A percentile compares a stretch with the other conserved stretches of the same genome.
phyloP scores from a whole-genome alignment of 2,888 invertebrate species.

The Eilema griseolum region DNA sequence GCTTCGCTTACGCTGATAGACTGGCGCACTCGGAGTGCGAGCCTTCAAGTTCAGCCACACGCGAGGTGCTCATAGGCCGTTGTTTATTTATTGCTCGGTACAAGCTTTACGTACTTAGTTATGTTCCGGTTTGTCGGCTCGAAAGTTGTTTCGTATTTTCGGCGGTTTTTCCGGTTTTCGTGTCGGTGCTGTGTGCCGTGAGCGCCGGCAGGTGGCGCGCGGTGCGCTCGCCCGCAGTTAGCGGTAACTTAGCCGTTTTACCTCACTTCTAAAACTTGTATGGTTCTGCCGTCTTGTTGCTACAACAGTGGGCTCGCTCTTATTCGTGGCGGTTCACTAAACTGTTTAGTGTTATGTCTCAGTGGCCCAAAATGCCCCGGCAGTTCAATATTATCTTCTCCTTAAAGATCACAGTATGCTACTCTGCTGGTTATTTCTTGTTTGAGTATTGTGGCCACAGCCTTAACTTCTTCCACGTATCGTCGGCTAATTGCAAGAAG shows the following conservation, averaged over 20 bases:
- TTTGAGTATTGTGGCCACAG: neutral
- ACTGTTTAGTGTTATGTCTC: neutral
- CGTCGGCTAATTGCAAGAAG: too few relatives aligned
- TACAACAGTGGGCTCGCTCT: neutral
- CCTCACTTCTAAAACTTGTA: conserved; percentile 13
- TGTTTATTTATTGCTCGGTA: conserved; percentile 20
- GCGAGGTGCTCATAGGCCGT: conserved; percentile 1
- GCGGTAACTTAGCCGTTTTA: conserved; percentile 15
- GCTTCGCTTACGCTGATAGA: neutral
- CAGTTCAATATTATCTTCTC: neutral
- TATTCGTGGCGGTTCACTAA: neutral
- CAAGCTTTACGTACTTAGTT: conserved; percentile 11
- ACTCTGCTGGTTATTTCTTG: neutral
- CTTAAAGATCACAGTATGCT: neutral
- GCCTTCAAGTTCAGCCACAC: neutral
- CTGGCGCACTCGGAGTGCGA: neutral
- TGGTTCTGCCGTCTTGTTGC: neutral
- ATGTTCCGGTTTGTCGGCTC: conserved; percentile 37
- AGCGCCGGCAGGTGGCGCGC: neutral
- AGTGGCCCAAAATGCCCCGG: neutral
- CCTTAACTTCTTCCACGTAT: too few relatives aligned
- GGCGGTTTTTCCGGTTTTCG: conserved; percentile 42
- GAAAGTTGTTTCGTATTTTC: conserved; percentile 44
- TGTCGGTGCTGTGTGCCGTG: conserved; percentile 26
- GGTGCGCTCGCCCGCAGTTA: conserved; percentile 7